Evolutionary conservation across 2,888 invertebrate species (phyloP).

Genomic region (Polietes domitor): DNA sequence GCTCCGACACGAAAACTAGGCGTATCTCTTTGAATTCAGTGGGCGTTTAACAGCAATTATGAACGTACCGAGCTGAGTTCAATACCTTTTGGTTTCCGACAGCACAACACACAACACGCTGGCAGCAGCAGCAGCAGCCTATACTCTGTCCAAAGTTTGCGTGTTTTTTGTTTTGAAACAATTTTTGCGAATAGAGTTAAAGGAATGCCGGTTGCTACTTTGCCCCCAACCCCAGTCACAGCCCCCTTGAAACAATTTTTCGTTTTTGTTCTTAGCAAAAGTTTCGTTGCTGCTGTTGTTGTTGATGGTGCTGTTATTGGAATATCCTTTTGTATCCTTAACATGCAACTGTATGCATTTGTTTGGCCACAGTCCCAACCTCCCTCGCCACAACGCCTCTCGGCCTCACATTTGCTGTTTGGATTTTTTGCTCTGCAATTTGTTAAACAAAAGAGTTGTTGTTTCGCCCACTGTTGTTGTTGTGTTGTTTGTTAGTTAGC

Average conservation of each 20-base stretch:
- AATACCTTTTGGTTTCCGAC: constrained; percentile 59
- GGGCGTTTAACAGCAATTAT: constrained; percentile 66
- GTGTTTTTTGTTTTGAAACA: constrained; percentile 43
- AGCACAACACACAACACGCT: constrained; percentile 25
- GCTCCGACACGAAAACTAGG: constrained; percentile 26
- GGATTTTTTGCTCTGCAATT: constrained; percentile 49
- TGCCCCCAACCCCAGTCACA: too few relatives aligned
- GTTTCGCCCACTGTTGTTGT: constrained; percentile 25
- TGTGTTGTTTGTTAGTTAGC: constrained; percentile 1
- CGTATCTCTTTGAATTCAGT: constrained; percentile 57
- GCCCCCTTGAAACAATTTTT: constrained; percentile 21
- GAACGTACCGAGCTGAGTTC: constrained; percentile 46
- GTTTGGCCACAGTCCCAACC: not conserved
- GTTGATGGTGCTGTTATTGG: constrained; percentile 35
- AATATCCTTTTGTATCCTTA: constrained; percentile 47
- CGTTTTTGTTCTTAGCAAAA: constrained; percentile 11
- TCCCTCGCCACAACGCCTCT: not conserved
- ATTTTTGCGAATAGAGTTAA: constrained; percentile 37
- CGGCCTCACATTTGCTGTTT: constrained; percentile 16
- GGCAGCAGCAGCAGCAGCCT: constrained; percentile 44
- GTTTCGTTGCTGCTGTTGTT: constrained; percentile 30
- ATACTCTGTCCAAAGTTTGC: constrained; percentile 38
- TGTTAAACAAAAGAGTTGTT: constrained; percentile 61
- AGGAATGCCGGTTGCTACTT: constrained; percentile 1
- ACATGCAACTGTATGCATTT: constrained; percentile 64